Evolutionary conservation across 2,113 vertebrate genomes (phyloP), one percentile per base, ranked within the genome.

Genomic region (Tetrao urogallus): DNA sequence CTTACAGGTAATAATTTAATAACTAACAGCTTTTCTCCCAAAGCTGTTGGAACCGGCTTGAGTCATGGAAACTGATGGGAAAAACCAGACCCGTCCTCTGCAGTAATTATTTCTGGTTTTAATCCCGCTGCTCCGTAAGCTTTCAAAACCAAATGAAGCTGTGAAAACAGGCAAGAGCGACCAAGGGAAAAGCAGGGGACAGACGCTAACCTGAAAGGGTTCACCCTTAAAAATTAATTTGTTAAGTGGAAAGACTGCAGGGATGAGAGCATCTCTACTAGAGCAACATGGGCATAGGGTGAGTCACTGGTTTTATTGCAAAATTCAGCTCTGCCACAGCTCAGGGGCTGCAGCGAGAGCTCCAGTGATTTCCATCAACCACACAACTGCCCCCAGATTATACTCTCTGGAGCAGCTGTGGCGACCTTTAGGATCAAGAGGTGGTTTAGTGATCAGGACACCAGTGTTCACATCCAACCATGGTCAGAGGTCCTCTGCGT

Each of bases 1-100:
- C 67, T 85, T 87, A 94, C 94, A 95, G 95, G 94, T 96, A 95
- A 94, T 93, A 95, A 92, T 93, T 96, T 95, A 90, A 92, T 94
- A 91, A 92, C 84, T 95, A 94, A 90, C 90, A 96, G 81, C 89
- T 94, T 92, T 94, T 95, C 70, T 93, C 71, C 89, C 92, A 92
- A 87, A 94, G 86, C 86, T 95, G 81, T 82, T 92, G 72, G 87
- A 93, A 94, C 86, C 57, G 77, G 82, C 82, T 88, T 67, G 88
- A 94, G 92, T 83, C 63, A 75, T 60, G 18, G 90, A 78, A 86
- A 83, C 80, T 90, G 81, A 87, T 79, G 89, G 94, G 90, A 90
- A 95, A 90, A 93, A 66, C 58, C 60, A 73, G 74, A 87, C 54
- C 70, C 84, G 87, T 85, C 86, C 72, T 91, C 79, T 88, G 57